Percentiles rank a stretch among this genome's conserved stretches.
Evolutionary conservation across 2,113 vertebrate genomes (phyloP).

Genomic region (Monopterus albus): DNA sequence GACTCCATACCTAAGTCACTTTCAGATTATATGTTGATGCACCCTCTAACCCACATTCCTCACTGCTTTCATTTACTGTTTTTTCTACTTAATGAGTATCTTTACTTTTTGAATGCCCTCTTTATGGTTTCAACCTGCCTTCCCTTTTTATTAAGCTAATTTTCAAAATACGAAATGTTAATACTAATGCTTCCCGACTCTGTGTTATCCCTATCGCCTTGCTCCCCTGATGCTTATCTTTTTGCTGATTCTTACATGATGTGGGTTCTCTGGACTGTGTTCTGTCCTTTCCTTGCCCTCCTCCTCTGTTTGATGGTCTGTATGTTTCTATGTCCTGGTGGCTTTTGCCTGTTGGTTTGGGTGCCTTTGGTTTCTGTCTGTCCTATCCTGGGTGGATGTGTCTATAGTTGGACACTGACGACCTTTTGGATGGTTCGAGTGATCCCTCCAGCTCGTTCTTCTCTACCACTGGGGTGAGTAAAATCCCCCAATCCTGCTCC

Average conservation of each 20-base stretch:
- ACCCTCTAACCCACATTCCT: slow-evolving; percentile 25
- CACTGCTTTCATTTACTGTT: slow-evolving; percentile 29
- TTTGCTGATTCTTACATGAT: slow-evolving; percentile 52
- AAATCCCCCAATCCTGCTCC: slow-evolving; percentile 69
- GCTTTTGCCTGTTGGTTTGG: slow-evolving; percentile 73
- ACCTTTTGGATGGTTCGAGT: slow-evolving; percentile 92
- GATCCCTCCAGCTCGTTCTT: slow-evolving; percentile 93
- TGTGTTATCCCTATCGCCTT: slow-evolving; percentile 61
- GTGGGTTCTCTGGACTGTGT: slow-evolving; percentile 68
- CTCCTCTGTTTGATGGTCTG: slow-evolving; percentile 69
- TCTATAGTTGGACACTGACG: slow-evolving; percentile 91
- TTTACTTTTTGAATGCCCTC: slow-evolving; percentile 56
- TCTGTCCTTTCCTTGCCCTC: slow-evolving; percentile 69
- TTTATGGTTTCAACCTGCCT: slow-evolving; percentile 55
- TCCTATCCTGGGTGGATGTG: slow-evolving; percentile 77
- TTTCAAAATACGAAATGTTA: slow-evolving; percentile 61
- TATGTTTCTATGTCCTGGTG: slow-evolving; percentile 73
- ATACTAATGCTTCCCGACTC: slow-evolving; percentile 73
- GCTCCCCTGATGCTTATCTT: slow-evolving; percentile 41
- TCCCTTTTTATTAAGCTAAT: slow-evolving; percentile 49
- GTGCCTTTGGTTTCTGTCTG: slow-evolving; percentile 78
- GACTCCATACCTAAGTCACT: background rate
- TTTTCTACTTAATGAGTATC: slow-evolving; percentile 47
- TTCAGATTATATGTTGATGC: slow-evolving; percentile 14
- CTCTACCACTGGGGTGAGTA: slow-evolving; percentile 91